Conservation (phyloP, 2,888 invertebrate genomes). For the Erebia ligea region DNA sequence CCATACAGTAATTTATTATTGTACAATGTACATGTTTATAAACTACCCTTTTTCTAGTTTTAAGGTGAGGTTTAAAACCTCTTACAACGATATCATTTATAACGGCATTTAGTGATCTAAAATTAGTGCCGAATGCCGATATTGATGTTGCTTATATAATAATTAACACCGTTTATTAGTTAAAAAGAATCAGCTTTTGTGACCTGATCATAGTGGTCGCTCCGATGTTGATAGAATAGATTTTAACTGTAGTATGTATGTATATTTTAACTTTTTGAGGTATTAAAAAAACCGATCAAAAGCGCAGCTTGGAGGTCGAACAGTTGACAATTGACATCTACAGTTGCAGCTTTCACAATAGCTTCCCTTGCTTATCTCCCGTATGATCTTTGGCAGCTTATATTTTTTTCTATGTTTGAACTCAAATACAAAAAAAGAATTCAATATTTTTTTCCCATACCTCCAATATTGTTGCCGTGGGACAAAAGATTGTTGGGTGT, state of each 20-base stretch:
- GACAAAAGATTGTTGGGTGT: conserved; percentile 56
- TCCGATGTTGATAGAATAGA: no score
- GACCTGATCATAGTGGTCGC: no score
- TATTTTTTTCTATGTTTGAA: conserved; percentile 58
- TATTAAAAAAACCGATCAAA: no score
- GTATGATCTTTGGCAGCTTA: conserved; percentile 69
- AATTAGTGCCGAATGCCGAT: no score
- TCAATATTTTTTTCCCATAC: conserved; percentile 74
- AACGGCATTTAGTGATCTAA: no score
- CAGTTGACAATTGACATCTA: conserved; percentile 21
- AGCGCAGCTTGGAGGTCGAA: not conserved
- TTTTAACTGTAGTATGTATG: no score
- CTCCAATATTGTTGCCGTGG: conserved; percentile 65
- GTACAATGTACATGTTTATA: not conserved
- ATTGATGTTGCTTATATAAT: no score
- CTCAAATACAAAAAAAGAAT: conserved; percentile 70
- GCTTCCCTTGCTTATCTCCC: conserved; percentile 70
- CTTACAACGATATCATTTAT: not conserved
- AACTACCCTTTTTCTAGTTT: not conserved
- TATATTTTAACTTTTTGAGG: no score
- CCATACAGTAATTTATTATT: not conserved
- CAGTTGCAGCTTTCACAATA: conserved; percentile 61
- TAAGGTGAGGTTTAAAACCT: not conserved
- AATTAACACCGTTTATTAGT: no score
- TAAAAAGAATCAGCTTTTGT: no score